Evolutionary conservation across 2,888 invertebrate species (phyloP).

Genomic region (Cheilosia pagana): DNA sequence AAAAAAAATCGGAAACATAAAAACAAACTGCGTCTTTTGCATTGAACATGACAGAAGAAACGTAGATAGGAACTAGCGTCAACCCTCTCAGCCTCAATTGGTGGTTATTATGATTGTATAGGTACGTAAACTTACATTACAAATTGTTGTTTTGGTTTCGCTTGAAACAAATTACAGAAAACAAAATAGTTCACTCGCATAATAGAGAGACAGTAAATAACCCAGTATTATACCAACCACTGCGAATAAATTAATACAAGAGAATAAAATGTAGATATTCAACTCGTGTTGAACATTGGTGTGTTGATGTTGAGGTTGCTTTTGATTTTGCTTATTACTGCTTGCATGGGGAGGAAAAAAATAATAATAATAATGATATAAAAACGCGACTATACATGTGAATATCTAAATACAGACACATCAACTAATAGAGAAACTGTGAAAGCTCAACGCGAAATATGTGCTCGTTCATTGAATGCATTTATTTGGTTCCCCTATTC

Average conservation of each 20-base stretch:
- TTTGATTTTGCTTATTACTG: slow-evolving; percentile 11
- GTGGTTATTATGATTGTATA: slow-evolving; percentile 8
- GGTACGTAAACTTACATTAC: slow-evolving; percentile 8
- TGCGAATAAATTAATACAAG: slow-evolving; percentile 64
- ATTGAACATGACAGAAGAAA: background rate
- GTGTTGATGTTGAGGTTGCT: slow-evolving; percentile 1
- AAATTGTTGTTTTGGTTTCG: slow-evolving; percentile 9
- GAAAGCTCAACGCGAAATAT: slow-evolving; percentile 34
- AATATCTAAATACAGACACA: slow-evolving; percentile 41
- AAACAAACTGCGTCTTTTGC: background rate
- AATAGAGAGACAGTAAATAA: slow-evolving; percentile 28
- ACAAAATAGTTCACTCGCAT: slow-evolving; percentile 13
- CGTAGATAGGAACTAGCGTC: background rate
- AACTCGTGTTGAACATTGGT: slow-evolving; percentile 25
- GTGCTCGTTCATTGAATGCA: slow-evolving; percentile 47
- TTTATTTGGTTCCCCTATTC: slow-evolving; percentile 49
- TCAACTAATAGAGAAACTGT: slow-evolving; percentile 41
- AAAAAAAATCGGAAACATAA: background rate
- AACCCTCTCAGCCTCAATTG: background rate
- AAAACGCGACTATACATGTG: slow-evolving; percentile 2
- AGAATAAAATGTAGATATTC: slow-evolving; percentile 31
- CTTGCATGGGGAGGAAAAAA: slow-evolving; percentile 39
- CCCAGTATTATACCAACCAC: slow-evolving; percentile 39
- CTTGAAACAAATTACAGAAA: slow-evolving; percentile 32
- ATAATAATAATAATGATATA: slow-evolving; percentile 42